Evolutionary conservation across 2,113 vertebrate genomes (phyloP), one percentile per base, ranked within the genome.

Genomic region (Apeltes quadracus): DNA sequence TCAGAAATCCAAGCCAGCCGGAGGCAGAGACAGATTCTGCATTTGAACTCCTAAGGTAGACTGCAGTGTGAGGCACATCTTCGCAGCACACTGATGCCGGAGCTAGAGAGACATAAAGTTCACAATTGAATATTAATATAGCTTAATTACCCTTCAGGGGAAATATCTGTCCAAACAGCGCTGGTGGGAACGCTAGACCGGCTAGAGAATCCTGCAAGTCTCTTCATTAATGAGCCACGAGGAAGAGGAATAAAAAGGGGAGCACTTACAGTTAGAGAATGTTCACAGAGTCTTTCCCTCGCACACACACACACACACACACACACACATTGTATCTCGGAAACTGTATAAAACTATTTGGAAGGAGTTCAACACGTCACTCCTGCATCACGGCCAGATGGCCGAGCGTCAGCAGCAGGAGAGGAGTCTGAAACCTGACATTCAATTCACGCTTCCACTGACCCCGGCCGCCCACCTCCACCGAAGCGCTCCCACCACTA

Each of bases 81-180:
- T 51, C 68, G 58, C 73, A 36, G 85, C 48, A 36, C 56, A 41
- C 76, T 65, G 73, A 81, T 38, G 79, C 73, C 14, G 63, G 57
- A 63, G 50, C 38, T 27, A 72, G 48, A 59, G 58, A 53, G 58
- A 50, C 70, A 39, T 67, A 82, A 68, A 81, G 58, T 83, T 68
- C 83, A 76, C 81, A 78, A 84, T 63, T 84, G 82, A 86, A 86
- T 87, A 85, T 88, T 90, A 90, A 90, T 84, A 78, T 81, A 32
- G 48, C 70, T 71, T 87, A 87, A 93, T 89, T 88, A 85, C 86
- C 69, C 88, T 90, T 86, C 65, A 61, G 79, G 68, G 75, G 75
- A 75, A 86, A 84, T 80, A 86, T 86, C 76, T 53, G 76, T 50
- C 46, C 75, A 75, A 75, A 84, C 44, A 69, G 61, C 62, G 81